Evolutionary conservation across 2,113 vertebrate genomes (phyloP).

Genomic region (Falcunculus frontatus): DNA sequence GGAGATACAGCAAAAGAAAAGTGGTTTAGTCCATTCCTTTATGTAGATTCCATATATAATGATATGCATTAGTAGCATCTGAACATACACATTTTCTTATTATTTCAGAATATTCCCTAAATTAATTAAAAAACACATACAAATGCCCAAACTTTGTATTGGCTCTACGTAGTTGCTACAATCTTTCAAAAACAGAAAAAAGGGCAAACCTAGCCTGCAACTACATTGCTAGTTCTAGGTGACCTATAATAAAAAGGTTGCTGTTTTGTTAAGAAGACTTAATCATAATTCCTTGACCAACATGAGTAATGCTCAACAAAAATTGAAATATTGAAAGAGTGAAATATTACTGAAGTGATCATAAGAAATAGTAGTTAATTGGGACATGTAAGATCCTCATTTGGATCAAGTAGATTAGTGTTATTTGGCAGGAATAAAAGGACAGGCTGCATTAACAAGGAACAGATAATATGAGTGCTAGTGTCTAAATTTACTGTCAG

Average conservation of each 20-base stretch:
- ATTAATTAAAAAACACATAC: background rate
- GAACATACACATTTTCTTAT: background rate
- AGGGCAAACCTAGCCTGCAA: background rate
- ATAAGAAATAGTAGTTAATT: background rate
- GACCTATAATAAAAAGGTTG: background rate
- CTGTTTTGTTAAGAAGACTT: background rate
- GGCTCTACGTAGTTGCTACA: background rate
- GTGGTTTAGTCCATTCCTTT: background rate
- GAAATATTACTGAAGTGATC: background rate
- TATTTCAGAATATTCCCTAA: background rate
- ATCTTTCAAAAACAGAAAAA: background rate
- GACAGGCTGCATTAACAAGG: background rate
- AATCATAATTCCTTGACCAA: background rate
- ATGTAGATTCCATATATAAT: background rate
- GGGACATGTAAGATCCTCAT: background rate
- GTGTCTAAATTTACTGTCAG: background rate
- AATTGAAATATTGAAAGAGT: background rate
- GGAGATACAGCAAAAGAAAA: background rate
- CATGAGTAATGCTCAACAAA: background rate
- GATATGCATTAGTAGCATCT: background rate
- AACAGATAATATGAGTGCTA: background rate
- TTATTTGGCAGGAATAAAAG: background rate
- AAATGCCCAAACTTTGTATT: background rate
- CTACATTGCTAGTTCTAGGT: background rate
- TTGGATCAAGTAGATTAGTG: background rate